phyloP scores from a whole-genome alignment of 2,888 invertebrate species.

The Cynaeus angustus region DNA sequence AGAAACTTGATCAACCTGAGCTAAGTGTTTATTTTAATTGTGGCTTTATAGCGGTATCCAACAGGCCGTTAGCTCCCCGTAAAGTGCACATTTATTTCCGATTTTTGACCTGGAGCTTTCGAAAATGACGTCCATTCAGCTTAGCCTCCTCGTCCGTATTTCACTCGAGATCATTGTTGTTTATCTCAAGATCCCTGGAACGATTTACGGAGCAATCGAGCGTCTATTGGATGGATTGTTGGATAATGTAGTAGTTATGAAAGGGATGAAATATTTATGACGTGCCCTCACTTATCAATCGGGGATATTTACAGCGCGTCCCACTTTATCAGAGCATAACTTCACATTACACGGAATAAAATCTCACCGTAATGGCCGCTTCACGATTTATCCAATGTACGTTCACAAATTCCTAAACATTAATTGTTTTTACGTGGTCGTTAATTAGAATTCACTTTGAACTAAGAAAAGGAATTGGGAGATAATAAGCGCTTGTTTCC shows the following conservation, averaged over 20 bases:
- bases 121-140: constrained; percentile 55
- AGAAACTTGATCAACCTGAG: too few species aligned
- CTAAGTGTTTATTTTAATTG: too few species aligned
- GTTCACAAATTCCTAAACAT: constrained; percentile 40
- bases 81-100: constrained; percentile 65
- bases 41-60: too few species aligned
- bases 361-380: constrained; percentile 18
- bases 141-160: constrained; percentile 55
- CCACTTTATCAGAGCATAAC: constrained; percentile 12
- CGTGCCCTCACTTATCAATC: constrained; percentile 45
- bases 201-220: constrained; percentile 65
- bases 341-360: constrained; percentile 14
- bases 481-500: constrained; percentile 56
- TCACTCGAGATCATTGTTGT: constrained; percentile 65
- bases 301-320: constrained; percentile 19
- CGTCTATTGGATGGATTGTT: constrained; percentile 63
- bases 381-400: constrained; percentile 17
- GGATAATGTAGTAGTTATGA: constrained; percentile 66
- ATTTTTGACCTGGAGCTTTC: constrained; percentile 47
- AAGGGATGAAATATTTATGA: constrained; percentile 65
- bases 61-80: too few species aligned
- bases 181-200: constrained; percentile 63
- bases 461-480: constrained; percentile 53
- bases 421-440: constrained; percentile 53
- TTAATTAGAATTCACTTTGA: constrained; percentile 51